Evolutionary conservation across 2,797 vertebrate species (phyloP), one percentile per base, ranked within the genome.

Genomic region (Arrhamphus sclerolepis): DNA sequence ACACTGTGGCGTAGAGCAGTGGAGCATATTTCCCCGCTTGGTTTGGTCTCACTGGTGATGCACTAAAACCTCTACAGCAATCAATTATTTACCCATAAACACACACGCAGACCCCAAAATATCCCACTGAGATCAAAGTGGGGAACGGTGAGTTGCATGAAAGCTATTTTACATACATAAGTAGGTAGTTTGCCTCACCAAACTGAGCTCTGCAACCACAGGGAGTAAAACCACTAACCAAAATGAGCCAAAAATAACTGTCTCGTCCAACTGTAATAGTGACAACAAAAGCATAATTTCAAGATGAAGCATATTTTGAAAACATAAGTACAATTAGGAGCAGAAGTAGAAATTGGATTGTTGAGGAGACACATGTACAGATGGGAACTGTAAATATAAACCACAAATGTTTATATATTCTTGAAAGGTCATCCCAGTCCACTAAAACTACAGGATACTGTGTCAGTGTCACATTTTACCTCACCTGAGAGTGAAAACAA

Each of bases 61-160:
- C 67, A 53, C 53, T 57, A 60, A 84, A 88, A 77, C 71, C 81
- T 66, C 77, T 11, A 73, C 60, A 62, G 64, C 44, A 71, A 86
- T 88, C 72, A 79, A 83, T 87, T 86, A 86, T 82, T 75, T 50
- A 73, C 80, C 75, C 72, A 69, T 51, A 77, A 72, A 81, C 54
- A 80, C 60, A 57, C 50, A 56, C 62, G 0, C 76, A 78, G 62
- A 83, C 75, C 66, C 74, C 46, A 69, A 64, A 75, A 77, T 79
- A 62, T 68, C 67, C 72, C 70, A 62, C 70, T 63, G 77, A 82
- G 79, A 82, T 71, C 69, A 80, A 69, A 62, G 75, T 41, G 49
- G 42, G 62, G 64, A 78, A 73, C 58, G 63, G 57, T 65, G 73
- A 74, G 66, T 51, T 73, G 62, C 66, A 72, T 73, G 61, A 85